A percentile compares a stretch with the other conserved stretches of the same genome.
Conservation (phyloP, 2,797 vertebrate species). For the Myiothlypis chrysogaster region DNA sequence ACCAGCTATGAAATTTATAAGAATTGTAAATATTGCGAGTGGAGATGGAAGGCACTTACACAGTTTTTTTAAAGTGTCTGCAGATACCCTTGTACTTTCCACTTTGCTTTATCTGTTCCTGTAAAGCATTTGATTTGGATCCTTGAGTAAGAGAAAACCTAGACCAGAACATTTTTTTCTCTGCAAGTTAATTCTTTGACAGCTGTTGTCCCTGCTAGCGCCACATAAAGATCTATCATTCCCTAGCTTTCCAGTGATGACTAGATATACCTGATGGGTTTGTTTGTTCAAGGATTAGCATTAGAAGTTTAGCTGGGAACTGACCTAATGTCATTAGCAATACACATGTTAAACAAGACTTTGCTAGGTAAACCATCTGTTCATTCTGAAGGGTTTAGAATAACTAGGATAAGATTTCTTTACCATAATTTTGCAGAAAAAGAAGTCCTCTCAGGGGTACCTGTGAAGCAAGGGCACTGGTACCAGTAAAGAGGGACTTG, state of each 20-base stretch:
- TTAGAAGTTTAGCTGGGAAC: constrained; percentile 29
- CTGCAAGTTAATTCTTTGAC: neutral
- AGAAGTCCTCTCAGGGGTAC: neutral
- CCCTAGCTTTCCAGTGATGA: neutral
- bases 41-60: neutral
- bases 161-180: neutral
- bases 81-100: neutral
- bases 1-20: neutral
- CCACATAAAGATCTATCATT: neutral
- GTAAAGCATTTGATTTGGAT: neutral
- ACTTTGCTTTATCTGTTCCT: neutral
- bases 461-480: neutral
- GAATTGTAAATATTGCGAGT: rapidly evolving
- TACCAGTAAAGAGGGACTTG: neutral
- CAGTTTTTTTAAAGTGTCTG: neutral
- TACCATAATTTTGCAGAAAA: neutral
- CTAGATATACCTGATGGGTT: neutral
- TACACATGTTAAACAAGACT: constrained; percentile 22
- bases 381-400: constrained; percentile 1
- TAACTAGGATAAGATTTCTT: neutral
- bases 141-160: neutral
- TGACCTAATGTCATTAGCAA: constrained; percentile 24
- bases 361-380: constrained; percentile 20
- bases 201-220: neutral
- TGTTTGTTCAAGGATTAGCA: constrained; percentile 48